These are phyloP conservation scores for Coccyzus lansbergi DNA, from an alignment of 2,797 vertebrate genomes.

Conservation along the genomic window DNA sequence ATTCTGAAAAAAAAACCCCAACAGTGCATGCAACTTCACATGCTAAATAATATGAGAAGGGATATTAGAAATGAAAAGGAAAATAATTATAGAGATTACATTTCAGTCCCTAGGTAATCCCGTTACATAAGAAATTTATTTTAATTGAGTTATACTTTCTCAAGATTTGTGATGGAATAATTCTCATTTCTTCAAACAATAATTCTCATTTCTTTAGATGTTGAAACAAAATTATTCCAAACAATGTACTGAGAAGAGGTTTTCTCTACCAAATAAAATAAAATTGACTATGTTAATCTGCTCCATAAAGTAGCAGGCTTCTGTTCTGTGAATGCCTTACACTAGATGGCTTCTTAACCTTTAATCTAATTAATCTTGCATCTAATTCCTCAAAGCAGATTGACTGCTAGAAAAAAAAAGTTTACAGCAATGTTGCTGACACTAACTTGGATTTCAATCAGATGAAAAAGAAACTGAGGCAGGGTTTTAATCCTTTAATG, in stretches of 20 bases:
- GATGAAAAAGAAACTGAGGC: not conserved
- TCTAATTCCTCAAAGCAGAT: not conserved
- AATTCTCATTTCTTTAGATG: not conserved
- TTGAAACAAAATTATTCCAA: slow-evolving; percentile 5
- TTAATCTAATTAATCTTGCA: not conserved
- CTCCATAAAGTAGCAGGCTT: not conserved
- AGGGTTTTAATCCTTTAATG: not conserved
- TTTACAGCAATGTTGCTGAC: not conserved
- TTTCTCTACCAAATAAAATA: not conserved
- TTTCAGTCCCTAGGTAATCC: not conserved
- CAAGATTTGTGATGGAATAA: slow-evolving; percentile 3
- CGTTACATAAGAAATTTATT: slow-evolving; percentile 4
- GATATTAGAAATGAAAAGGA: slow-evolving; percentile 4
- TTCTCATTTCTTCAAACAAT: not conserved
- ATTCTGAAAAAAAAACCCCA: not conserved
- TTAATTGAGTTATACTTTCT: not conserved
- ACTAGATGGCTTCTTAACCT: not conserved
- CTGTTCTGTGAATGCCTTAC: not conserved
- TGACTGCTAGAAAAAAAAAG: not conserved
- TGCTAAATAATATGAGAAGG: not conserved
- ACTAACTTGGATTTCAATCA: not conserved
- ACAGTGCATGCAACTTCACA: not conserved
- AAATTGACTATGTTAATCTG: not conserved
- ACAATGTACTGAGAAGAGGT: not conserved
- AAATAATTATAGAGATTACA: slow-evolving; percentile 37